phyloP scores from a whole-genome alignment of 2,113 vertebrate genomes.

The Anguilla rostrata region DNA sequence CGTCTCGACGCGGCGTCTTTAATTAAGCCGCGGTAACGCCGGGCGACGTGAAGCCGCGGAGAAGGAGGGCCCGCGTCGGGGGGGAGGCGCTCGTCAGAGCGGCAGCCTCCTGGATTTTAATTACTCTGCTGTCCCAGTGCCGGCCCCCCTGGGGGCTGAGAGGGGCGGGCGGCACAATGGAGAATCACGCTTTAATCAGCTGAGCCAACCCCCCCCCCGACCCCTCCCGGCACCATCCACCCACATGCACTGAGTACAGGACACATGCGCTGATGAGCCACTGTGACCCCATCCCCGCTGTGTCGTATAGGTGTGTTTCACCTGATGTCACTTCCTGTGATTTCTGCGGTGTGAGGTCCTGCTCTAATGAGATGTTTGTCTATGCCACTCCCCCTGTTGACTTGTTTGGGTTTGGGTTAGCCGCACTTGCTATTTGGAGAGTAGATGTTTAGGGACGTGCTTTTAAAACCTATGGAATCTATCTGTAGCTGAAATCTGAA shows the following conservation, averaged over 20 bases:
- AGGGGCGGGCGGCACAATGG: not conserved
- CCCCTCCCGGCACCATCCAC: not conserved
- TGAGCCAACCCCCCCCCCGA: not conserved
- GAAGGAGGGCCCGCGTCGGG: not conserved
- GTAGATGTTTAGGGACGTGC: too few relatives aligned
- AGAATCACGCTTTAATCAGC: not conserved
- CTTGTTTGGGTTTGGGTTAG: too few relatives aligned
- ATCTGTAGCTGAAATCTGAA: not conserved
- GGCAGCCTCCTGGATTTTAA: constrained; percentile 5
- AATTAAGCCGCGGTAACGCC: not conserved
- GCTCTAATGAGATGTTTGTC: too few relatives aligned
- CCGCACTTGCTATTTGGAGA: too few relatives aligned
- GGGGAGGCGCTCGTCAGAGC: not conserved
- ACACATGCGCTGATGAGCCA: not conserved
- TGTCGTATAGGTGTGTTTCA: not conserved
- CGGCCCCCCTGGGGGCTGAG: not conserved
- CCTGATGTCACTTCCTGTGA: too few relatives aligned
- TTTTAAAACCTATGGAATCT: too few relatives aligned
- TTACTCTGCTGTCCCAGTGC: not conserved
- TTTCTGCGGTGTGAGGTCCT: too few relatives aligned
- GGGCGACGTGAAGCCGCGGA: not conserved
- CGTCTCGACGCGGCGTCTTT: not conserved
- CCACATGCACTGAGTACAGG: not conserved
- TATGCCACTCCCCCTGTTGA: too few relatives aligned
- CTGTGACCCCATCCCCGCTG: not conserved